These are phyloP conservation scores for Pseudomugil tenellus DNA, from an alignment of 2,797 vertebrate species.

Conservation along the genomic window DNA sequence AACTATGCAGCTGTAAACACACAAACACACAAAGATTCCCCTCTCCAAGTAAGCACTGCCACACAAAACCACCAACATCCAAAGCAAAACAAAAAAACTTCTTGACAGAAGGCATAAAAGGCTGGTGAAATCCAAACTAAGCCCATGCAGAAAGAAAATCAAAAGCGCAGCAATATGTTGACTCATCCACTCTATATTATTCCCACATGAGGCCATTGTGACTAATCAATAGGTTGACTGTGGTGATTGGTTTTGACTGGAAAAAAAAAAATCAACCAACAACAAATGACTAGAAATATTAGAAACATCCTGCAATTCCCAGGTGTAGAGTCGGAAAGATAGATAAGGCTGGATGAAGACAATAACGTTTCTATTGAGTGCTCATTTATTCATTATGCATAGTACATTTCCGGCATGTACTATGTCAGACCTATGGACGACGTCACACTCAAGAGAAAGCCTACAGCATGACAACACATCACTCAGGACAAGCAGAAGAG, in stretches of 20 bases:
- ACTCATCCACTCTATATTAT: conserved; percentile 33
- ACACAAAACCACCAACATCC: conserved; percentile 50
- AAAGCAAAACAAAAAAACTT: conserved; percentile 29
- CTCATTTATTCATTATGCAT: conserved; percentile 21
- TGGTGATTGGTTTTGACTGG: conserved; percentile 27
- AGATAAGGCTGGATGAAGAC: conserved; percentile 34
- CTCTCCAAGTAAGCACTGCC: conserved; percentile 24
- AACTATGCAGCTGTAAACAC: conserved; percentile 41
- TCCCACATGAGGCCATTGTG: conserved; percentile 21
- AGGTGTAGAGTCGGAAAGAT: conserved; percentile 15
- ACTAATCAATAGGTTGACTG: conserved; percentile 17
- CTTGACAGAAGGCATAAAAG: conserved; percentile 24
- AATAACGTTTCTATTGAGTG: conserved; percentile 32
- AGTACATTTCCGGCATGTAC: conserved; percentile 1
- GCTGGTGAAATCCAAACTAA: conserved; percentile 35
- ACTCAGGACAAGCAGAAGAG: conserved; percentile 48
- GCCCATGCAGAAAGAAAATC: conserved; percentile 64
- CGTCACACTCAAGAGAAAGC: conserved; percentile 40
- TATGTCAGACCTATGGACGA: conserved; percentile 24
- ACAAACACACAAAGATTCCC: conserved; percentile 1
- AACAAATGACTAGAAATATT: conserved; percentile 23
- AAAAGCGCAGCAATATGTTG: conserved; percentile 46
- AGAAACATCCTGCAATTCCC: conserved; percentile 22
- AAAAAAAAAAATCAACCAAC: conserved; percentile 26
- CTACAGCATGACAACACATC: not conserved